Conservation (phyloP, 2,888 invertebrate genomes). For the Spodoptera exigua region DNA sequence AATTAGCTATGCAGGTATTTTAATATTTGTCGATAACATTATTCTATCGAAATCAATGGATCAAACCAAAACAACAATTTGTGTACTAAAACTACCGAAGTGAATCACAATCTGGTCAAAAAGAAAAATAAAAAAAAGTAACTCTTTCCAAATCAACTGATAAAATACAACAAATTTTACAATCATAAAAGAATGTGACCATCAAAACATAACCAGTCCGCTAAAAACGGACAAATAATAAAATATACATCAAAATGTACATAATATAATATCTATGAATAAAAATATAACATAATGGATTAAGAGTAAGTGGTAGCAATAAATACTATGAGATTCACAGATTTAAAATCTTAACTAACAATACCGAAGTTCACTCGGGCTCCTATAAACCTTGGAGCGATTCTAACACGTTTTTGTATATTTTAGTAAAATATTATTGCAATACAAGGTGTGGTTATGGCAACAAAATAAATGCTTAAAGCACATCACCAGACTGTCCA, state of each 20-base stretch:
- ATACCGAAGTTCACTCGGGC: slow-evolving; percentile 85
- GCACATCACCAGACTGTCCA: slow-evolving; percentile 88
- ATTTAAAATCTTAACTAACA: slow-evolving; percentile 89
- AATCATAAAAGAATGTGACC: slow-evolving; percentile 85
- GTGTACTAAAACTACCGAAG: slow-evolving; percentile 75
- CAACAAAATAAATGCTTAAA: slow-evolving; percentile 90
- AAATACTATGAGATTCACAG: slow-evolving; percentile 90
- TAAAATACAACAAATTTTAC: slow-evolving; percentile 87
- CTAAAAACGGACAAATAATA: slow-evolving; percentile 86
- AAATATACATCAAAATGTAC: slow-evolving; percentile 90
- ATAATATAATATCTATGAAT: slow-evolving; percentile 88
- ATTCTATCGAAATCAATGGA: slow-evolving; percentile 71
- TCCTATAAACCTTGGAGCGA: slow-evolving; percentile 85
- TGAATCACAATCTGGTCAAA: slow-evolving; percentile 79
- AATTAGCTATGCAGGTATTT: slow-evolving; percentile 76
- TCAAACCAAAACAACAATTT: slow-evolving; percentile 79
- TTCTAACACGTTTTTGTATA: slow-evolving; percentile 85
- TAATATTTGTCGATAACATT: slow-evolving; percentile 69
- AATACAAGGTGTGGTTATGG: slow-evolving; percentile 89
- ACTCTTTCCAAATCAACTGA: slow-evolving; percentile 81
- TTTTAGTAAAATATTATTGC: slow-evolving; percentile 89
- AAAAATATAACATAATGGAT: slow-evolving; percentile 87
- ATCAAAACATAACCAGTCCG: slow-evolving; percentile 84
- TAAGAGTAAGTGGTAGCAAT: slow-evolving; percentile 88
- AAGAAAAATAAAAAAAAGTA: slow-evolving; percentile 71